Evolutionary conservation across 1,140 invertebrate genomes (phyloP).

Genomic region (Panagrolaimus sp.): DNA sequence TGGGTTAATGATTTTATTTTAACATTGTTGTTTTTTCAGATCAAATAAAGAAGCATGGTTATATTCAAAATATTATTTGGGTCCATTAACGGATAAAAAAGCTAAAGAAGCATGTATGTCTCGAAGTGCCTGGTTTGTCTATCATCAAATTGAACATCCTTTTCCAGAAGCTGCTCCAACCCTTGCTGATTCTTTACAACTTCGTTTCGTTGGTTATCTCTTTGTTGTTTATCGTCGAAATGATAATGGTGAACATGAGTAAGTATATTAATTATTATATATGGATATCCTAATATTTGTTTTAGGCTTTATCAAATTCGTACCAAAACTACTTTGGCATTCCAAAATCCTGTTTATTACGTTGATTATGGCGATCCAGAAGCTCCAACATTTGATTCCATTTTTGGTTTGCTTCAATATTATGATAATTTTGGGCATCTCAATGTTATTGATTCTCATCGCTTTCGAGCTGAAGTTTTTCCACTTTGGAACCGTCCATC

Average conservation of each 20-base stretch:
- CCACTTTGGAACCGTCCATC: neutral
- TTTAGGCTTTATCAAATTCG: slow-evolving; percentile 5
- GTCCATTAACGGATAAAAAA: neutral
- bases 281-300: neutral
- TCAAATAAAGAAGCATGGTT: too few species aligned
- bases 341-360: neutral
- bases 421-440: slow-evolving; percentile 8
- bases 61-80: neutral
- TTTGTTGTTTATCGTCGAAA: neutral
- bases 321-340: neutral
- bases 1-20: too few species aligned
- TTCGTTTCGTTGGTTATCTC: neutral
- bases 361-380: slow-evolving; percentile 6
- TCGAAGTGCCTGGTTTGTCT: neutral
- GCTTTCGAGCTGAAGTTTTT: neutral
- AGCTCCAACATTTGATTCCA: neutral
- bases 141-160: neutral
- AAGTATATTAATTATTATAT: neutral
- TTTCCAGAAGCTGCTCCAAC: neutral
- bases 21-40: too few species aligned
- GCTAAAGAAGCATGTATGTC: neutral
- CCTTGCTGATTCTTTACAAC: neutral
- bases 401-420: neutral
- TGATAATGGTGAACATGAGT: neutral
- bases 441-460: neutral